Evolutionary conservation across 2,888 invertebrate species (phyloP).

Genomic region (Eupithecia subumbrata): DNA sequence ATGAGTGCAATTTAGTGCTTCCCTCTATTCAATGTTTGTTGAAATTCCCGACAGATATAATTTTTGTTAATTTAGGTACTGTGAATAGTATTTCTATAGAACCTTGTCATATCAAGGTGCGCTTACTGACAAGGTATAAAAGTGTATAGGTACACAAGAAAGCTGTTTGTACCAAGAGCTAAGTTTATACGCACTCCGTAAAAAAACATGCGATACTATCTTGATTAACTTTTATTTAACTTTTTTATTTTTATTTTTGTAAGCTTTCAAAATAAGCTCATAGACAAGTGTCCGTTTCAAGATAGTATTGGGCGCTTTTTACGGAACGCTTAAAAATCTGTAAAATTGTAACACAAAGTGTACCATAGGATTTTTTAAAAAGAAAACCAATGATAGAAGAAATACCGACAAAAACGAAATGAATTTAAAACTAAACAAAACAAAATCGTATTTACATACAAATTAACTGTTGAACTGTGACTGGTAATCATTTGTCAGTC

Average conservation of each 20-base stretch:
- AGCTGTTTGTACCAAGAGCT: not conserved
- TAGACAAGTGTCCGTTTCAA: too few species aligned
- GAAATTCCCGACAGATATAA: conserved; percentile 47
- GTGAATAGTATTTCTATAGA: too few species aligned
- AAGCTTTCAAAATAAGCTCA: too few species aligned
- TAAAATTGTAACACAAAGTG: not conserved
- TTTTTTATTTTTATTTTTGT: too few species aligned
- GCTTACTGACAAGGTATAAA: not conserved
- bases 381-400: conserved; percentile 23
- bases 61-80: too few species aligned
- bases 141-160: not conserved
- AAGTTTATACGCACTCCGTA: not conserved
- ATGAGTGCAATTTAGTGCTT: conserved; percentile 83
- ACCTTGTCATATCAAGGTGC: too few species aligned
- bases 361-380: not conserved
- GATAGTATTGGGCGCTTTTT: too few species aligned
- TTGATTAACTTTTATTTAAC: too few species aligned
- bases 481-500: conserved; percentile 79
- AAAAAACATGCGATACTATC: not conserved
- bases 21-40: conserved; percentile 72
- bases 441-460: conserved; percentile 73
- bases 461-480: conserved; percentile 78
- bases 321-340: too few species aligned
- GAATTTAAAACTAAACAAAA: conserved; percentile 53
- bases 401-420: conserved; percentile 46